phyloP scores from a whole-genome alignment of 2,113 vertebrate species.

The Lasiurus cinereus region DNA sequence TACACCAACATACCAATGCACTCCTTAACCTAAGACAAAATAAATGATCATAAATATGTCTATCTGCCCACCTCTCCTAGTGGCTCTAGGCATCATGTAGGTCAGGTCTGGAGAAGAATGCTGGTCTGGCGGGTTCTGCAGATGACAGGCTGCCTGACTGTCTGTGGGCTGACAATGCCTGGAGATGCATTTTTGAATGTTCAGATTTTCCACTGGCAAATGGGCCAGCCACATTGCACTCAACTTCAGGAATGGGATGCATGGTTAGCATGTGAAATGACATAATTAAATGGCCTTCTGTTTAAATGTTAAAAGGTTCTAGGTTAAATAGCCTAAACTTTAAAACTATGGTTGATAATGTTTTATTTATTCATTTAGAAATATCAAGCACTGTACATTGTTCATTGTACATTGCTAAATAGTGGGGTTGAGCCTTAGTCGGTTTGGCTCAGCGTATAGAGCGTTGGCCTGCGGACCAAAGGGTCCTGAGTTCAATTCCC shows the following conservation, averaged over 20 bases:
- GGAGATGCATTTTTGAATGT: background rate
- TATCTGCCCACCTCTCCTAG: background rate
- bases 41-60: background rate
- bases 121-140: conserved; percentile 20
- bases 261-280: background rate
- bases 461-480: too few species aligned
- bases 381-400: background rate
- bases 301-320: conserved; percentile 13
- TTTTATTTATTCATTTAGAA: conserved; percentile 57
- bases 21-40: background rate
- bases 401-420: background rate
- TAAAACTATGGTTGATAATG: background rate
- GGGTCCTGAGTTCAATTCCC: too few species aligned
- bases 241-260: background rate
- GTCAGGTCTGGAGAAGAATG: background rate
- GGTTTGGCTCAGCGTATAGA: too few species aligned
- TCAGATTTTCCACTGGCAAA: conserved; percentile 4
- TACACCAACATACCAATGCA: background rate
- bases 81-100: background rate
- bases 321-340: conserved; percentile 35
- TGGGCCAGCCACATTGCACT: background rate
- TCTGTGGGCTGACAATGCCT: background rate
- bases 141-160: background rate
- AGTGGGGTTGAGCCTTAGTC: background rate
- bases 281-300: background rate